Conservation (phyloP, 2,797 vertebrate species). For the Tinamus major region DNA sequence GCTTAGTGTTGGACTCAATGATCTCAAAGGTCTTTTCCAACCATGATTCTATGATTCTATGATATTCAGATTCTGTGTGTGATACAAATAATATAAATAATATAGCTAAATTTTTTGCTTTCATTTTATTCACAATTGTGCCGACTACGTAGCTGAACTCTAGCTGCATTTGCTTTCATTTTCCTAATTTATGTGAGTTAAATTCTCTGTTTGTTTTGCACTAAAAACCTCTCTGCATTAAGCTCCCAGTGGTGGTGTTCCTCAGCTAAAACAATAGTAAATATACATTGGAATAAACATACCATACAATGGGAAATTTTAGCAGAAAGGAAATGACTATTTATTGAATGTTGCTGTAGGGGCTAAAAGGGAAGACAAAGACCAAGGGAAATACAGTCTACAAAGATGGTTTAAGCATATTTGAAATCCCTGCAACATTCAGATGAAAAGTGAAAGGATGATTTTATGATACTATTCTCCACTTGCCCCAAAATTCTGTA, state of each 20-base stretch:
- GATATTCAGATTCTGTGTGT: neutral
- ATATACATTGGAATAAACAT: neutral
- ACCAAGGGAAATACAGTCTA: neutral
- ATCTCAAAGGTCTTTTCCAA: too few relatives aligned
- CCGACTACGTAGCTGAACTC: neutral
- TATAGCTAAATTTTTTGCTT: neutral
- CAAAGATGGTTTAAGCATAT: constrained; percentile 1
- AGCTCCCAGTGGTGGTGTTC: neutral
- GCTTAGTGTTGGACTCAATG: too few relatives aligned
- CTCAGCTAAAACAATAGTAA: constrained; percentile 2
- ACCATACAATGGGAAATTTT: neutral
- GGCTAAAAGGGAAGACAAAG: constrained; percentile 40
- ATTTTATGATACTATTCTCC: neutral
- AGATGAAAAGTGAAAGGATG: neutral
- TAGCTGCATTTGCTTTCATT: neutral
- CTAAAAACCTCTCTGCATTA: neutral
- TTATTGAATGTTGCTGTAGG: constrained; percentile 34
- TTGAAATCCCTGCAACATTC: constrained; percentile 22
- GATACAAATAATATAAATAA: neutral
- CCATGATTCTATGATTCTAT: too few relatives aligned
- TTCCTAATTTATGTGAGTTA: neutral
- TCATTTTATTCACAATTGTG: neutral
- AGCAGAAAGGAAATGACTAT: constrained; percentile 21
- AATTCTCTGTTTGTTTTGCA: neutral
- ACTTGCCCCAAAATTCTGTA: neutral